Evolutionary conservation across 2,888 invertebrate species (phyloP).

Genomic region (Polyploca ridens): DNA sequence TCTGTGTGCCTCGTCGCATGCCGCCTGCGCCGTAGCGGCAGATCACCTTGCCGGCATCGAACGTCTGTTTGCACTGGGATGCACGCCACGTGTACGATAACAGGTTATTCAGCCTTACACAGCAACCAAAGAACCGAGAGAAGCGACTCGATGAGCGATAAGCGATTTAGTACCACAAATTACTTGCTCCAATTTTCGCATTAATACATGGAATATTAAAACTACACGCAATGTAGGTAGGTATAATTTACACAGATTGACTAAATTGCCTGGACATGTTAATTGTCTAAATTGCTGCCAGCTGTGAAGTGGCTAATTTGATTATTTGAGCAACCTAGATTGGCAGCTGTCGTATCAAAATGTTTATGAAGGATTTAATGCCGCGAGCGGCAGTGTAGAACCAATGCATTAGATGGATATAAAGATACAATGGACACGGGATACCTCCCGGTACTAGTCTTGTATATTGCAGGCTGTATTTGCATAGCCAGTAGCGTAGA

Average conservation of each 20-base stretch:
- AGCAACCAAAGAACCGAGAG: conserved; percentile 26
- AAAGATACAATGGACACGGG: conserved; percentile 29
- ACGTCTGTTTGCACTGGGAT: conserved; percentile 53
- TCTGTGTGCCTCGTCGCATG: neutral
- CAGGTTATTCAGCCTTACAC: conserved; percentile 68
- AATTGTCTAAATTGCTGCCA: conserved; percentile 28
- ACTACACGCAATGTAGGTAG: no score
- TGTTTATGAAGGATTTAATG: conserved; percentile 2
- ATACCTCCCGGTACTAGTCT: conserved; percentile 19
- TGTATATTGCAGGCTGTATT: conserved; percentile 36
- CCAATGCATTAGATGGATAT: conserved; percentile 26
- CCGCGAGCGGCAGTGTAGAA: neutral
- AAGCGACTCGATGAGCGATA: conserved; percentile 22
- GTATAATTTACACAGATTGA: conserved; percentile 27
- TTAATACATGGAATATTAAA: neutral
- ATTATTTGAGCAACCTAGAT: conserved; percentile 4
- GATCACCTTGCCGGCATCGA: conserved; percentile 30
- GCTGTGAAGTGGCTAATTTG: conserved; percentile 11
- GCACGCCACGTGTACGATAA: conserved; percentile 70
- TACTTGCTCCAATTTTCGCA: neutral
- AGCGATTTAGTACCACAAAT: conserved; percentile 20
- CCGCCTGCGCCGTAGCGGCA: neutral
- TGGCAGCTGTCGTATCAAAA: neutral
- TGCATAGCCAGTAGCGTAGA: conserved; percentile 48
- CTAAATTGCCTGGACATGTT: conserved; percentile 30